Evolutionary conservation across 2,113 vertebrate species (phyloP).

Genomic region (Eulacestoma nigropectus): DNA sequence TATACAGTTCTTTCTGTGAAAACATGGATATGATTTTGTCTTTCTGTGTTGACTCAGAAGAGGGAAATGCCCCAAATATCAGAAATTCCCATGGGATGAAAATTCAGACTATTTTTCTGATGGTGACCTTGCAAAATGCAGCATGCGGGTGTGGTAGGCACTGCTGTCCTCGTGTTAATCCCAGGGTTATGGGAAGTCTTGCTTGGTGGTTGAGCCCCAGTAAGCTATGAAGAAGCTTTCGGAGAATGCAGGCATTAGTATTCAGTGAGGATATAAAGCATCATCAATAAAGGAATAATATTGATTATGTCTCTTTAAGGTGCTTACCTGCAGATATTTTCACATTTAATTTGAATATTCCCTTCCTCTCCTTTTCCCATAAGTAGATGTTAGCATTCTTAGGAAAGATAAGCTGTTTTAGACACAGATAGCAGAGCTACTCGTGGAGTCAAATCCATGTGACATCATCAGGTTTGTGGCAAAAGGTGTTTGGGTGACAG

Average conservation of each 20-base stretch:
- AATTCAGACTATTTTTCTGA: background rate
- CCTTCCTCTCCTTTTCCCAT: background rate
- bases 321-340: background rate
- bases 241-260: background rate
- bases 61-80: background rate
- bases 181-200: background rate
- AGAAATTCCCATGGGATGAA: background rate
- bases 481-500: background rate
- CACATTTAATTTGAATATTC: background rate
- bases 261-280: background rate
- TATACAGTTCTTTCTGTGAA: background rate
- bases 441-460: background rate
- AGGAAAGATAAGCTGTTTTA: background rate
- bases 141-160: background rate
- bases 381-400: background rate
- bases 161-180: background rate
- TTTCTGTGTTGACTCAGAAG: background rate
- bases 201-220: background rate
- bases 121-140: background rate
- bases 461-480: background rate
- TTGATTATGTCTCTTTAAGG: background rate
- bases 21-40: background rate
- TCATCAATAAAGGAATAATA: background rate
- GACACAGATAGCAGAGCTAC: background rate
- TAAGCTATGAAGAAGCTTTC: background rate